A percentile compares a stretch with the other conserved stretches of the same genome.
These are phyloP conservation scores for human (Homo sapiens) DNA, from an alignment of 2,113 vertebrate genomes.

Conservation along the genomic window GRCh38 chr11:124809001-124809500, in stretches of 20 bases:
- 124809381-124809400: not conserved
- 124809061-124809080: not conserved
- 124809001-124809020: not conserved
- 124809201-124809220: not conserved
- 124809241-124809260: not conserved
- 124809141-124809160: not conserved
- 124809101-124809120: not conserved
- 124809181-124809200: not conserved
- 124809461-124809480: not conserved
- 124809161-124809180: not conserved
- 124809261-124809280: not conserved
- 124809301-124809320: not conserved
- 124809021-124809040: not conserved
- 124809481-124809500: not conserved
- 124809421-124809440: not conserved
- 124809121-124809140: no score
- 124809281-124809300: not conserved
- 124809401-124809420: not conserved
- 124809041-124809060: not conserved
- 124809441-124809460: not conserved
- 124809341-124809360: not conserved
- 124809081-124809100: not conserved
- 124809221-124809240: not conserved
- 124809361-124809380: not conserved
- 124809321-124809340: not conserved